Base-by-base conservation (phyloP, 2,113 vertebrate genomes). In the Polypterus bichir region DNA sequence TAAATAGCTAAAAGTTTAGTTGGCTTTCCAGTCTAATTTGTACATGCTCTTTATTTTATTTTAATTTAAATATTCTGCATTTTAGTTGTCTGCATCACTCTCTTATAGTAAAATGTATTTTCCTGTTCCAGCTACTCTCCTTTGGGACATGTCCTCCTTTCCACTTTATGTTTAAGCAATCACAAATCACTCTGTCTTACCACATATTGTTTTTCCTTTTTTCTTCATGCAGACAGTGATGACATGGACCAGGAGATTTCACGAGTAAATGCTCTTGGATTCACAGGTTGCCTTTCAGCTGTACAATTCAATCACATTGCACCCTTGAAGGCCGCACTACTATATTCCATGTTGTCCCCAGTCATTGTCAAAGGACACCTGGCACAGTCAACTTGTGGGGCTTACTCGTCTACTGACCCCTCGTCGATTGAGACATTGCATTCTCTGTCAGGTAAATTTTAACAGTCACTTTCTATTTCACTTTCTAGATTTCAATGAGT, bases 271-370 rank as follows among this genome's bases (percentile, higher is more conserved):
- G 79, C 83, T 0, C 84, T 87, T 57, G 93, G 94, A 60, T 97
- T 94, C 76, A 77, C 73, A 2, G 94, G 94, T 63, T 97, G 94
- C 65, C 86, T 97, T 11, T 96, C 93, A 3, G 86, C 88, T 0
- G 86, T 97, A 65, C 88, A 86, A 74, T 89, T 97, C 66, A 92
- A 92, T 77, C 84, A 87, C 53, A 69, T 94, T 69, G 81, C 89
- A 62, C 93, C 93, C 11, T 78, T 97, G 74, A 97, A 94, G 66
- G 87, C 87, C 3, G 90, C 91, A 0, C 72, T 97, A 64, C 76
- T 86, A 1, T 81, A 83, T 59, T 74, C 83, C 5, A 79, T 70
- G 74, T 77, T 77, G 48, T 82, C 78, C 65, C 81, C 86, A 0
- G 62, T 93, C 57, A 76, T 58, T 3, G 65, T 94, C 52, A 88